Base-by-base conservation (phyloP, 1,140 invertebrate species). In the Hormaphis cornu region DNA sequence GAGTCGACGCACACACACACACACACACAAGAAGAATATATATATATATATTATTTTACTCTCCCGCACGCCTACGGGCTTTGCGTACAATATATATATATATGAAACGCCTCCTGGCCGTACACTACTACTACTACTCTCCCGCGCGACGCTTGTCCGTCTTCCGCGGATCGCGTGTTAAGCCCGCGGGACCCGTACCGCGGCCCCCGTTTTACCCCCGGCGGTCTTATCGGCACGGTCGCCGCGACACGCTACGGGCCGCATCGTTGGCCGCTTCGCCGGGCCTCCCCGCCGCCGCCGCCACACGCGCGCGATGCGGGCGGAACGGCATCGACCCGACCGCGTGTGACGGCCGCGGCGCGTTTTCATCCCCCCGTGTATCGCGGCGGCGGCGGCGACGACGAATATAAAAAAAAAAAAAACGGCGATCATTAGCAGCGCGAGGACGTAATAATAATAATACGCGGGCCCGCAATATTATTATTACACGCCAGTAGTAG, bases 121-220 rank as follows among this genome's bases (percentile, higher is more conserved):
- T 37, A 6, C 35, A 14, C 35, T 14, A 14, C n/a, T n/a, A n/a
- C n/a, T n/a, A n/a, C n/a, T n/a, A n/a, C 8, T 18, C 22, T 26
- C 22, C 56, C 58, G 40, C 59, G 40, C 59, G 59, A 61, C 59
- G 59, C 22, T 48, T 66, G 59, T 48, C 58, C 33, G 59, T 66
- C 59, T 66, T 44, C 59, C 59, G 59, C 59, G 59, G 59, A 66
- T 66, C 59, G 59, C 59, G 59, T 66, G 59, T 66, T 46, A 66
- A 66, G 28, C 59, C 59, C 59, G 59, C 59, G 59, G 44, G 59
- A 66, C 59, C 42, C 58, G 58, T 40, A 61, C 30, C 58, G 58
- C 46, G 18, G 58, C 58, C 58, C 58, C 58, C 40, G 58, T 46
- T n/a, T n/a, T 42, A 63, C 58, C 44, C 58, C 58, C 58, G 58